A percentile compares a stretch with the other conserved stretches of the same genome.
These are phyloP conservation scores for Microplitis manilae DNA, from an alignment of 2,888 invertebrate species.

Conservation along the genomic window DNA sequence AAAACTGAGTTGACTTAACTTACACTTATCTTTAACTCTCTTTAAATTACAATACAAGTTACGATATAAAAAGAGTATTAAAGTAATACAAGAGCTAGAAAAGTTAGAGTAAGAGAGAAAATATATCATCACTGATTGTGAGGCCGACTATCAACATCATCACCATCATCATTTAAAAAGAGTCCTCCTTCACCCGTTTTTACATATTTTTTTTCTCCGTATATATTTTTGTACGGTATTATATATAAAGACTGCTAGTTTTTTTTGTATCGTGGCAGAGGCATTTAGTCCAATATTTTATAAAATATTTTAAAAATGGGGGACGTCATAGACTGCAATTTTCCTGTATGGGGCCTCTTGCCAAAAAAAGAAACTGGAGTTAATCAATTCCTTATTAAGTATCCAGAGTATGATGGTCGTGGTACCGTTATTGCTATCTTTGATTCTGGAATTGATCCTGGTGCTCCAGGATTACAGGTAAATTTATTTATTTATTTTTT, in stretches of 20 bases:
- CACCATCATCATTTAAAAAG: slow-evolving; percentile 30
- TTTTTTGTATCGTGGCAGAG: slow-evolving; percentile 57
- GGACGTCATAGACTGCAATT: slow-evolving; percentile 74
- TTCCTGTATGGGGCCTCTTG: slow-evolving; percentile 88
- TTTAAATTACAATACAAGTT: not conserved
- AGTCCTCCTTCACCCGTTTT: slow-evolving; percentile 34
- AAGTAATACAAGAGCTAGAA: slow-evolving; percentile 12
- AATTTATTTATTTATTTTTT: slow-evolving; percentile 47
- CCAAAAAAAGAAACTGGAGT: slow-evolving; percentile 97
- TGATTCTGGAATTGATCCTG: slow-evolving; percentile 98
- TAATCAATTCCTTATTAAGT: slow-evolving; percentile 87
- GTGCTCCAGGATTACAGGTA: slow-evolving; percentile 94
- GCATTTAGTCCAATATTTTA: slow-evolving; percentile 40
- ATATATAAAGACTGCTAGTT: slow-evolving; percentile 45
- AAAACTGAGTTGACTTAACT: slow-evolving; percentile 19
- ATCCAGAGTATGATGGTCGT: slow-evolving; percentile 93
- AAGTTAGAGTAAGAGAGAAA: not conserved
- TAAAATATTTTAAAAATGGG: slow-evolving; percentile 58
- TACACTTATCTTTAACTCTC: slow-evolving; percentile 6
- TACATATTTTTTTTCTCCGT: slow-evolving; percentile 17
- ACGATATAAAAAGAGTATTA: not conserved
- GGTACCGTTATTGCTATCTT: slow-evolving; percentile 94
- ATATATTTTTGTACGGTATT: slow-evolving; percentile 36
- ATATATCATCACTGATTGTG: not conserved
- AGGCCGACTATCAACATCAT: slow-evolving; percentile 20